A percentile compares a stretch with the other conserved stretches of the same genome.
Conservation (phyloP, 2,888 invertebrate species). For the Drosophila niveifrons region DNA sequence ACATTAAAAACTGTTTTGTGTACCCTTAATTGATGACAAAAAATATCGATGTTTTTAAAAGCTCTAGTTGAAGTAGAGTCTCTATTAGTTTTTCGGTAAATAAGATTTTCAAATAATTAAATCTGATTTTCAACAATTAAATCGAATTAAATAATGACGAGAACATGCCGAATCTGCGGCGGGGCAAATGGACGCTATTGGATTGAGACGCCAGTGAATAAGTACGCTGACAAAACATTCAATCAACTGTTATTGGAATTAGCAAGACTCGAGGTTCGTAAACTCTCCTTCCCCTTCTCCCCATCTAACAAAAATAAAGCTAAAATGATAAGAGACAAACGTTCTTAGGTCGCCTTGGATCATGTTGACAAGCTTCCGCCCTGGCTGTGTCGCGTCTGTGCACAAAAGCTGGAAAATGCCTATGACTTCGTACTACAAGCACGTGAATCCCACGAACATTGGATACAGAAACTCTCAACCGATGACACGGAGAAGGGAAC, state of each 20-base stretch:
- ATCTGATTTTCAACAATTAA: conserved; percentile 2
- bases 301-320: not conserved
- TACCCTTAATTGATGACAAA: conserved; percentile 20
- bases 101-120: conserved; percentile 9
- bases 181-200: conserved; percentile 57
- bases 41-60: not conserved
- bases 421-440: conserved; percentile 67
- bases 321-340: conserved; percentile 26
- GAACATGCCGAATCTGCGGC: conserved; percentile 61
- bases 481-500: conserved; percentile 21
- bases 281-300: not conserved
- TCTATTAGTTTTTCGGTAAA: conserved; percentile 6
- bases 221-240: conserved; percentile 64
- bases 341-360: conserved; percentile 37
- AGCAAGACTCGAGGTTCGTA: conserved; percentile 56
- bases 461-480: conserved; percentile 38
- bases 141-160: conserved; percentile 46
- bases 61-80: not conserved
- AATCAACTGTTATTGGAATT: conserved; percentile 58
- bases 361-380: conserved; percentile 54
- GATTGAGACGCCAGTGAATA: conserved; percentile 60
- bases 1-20: conserved; percentile 24
- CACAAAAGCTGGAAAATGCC: conserved; percentile 51
- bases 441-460: conserved; percentile 50
- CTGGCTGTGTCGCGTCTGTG: conserved; percentile 61